Evolutionary conservation across 2,797 vertebrate genomes (phyloP), one percentile per base, ranked within the genome.

Genomic region (Glyptemys insculpta): DNA sequence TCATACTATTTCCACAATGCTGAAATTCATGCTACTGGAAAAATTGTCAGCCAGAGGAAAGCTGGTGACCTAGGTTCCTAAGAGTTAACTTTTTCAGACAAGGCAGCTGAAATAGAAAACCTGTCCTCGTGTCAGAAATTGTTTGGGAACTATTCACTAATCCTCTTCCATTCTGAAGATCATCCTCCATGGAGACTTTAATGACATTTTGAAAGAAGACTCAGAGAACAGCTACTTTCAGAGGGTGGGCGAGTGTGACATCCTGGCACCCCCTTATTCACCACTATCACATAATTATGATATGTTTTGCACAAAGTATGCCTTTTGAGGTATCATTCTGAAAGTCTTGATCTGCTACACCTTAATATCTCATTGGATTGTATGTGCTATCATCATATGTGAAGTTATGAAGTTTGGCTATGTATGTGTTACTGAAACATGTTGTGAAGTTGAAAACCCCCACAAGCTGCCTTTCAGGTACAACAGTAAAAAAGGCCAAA

Each of bases 1-100:
- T 94, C 79, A 89, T 8, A 72, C 52, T 86, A 76, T 47, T 76
- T 91, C 74, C 81, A 92, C 90, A 92, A 91, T 96, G 83, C 93
- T 95, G 95, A 80, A 88, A 83, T 25, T 95, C 53, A 79, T 92
- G 44, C 85, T 94, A 49, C 56, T 72, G 79, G 76, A 92, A 37
- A 81, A 90, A 85, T 50, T 57, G 89, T 94, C 59, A 89, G 37
- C 21, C 44, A 89, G 11, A 94, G 54, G n/a, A 91, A 93, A 93
- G 31, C 81, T 89, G 81, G 91, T 16, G 59, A 27, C 12, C 18
- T 65, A 23, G 37, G 62, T 91, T 90, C 62, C 74, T 82, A 72
- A 89, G 81, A 95, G 87, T 76, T 68, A 65, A 53, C 44, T 44
- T 91, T 91, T 88, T 52, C 11, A 74, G 81, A 19, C 23, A 19